These are phyloP conservation scores for Dicerorhinus sumatrensis DNA, from an alignment of 2,113 vertebrate genomes.

Conservation along the genomic window DNA sequence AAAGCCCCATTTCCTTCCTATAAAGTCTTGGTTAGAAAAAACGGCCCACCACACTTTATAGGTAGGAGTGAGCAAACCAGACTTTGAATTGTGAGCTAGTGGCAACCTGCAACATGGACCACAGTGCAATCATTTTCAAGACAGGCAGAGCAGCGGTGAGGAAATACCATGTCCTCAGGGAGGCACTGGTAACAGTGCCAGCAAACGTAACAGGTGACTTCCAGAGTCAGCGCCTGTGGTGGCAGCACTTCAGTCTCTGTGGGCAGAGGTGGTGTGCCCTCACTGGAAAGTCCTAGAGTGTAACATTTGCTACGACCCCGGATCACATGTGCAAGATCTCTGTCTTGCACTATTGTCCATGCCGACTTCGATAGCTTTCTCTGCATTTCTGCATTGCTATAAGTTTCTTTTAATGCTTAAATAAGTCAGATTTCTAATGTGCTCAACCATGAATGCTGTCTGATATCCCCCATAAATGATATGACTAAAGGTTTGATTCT, in stretches of 20 bases:
- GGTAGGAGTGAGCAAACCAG: background rate
- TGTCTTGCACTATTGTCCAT: background rate
- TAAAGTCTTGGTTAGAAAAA: background rate
- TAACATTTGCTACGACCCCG: background rate
- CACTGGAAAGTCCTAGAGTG: too few species aligned
- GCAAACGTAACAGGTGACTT: accelerated
- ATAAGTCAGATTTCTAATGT: background rate
- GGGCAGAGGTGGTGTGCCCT: background rate
- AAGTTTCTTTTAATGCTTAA: background rate
- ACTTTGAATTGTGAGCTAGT: background rate
- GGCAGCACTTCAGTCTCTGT: background rate
- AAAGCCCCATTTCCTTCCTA: background rate
- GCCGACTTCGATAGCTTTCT: background rate
- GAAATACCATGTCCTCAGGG: background rate
- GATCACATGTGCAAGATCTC: too few species aligned
- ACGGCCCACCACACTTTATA: background rate
- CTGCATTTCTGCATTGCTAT: background rate
- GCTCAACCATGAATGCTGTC: background rate
- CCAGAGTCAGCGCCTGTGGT: background rate
- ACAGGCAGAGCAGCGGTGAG: background rate
- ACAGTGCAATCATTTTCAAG: background rate
- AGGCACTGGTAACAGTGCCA: background rate
- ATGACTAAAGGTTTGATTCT: background rate
- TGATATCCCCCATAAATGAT: background rate
- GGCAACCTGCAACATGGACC: background rate